These are phyloP conservation scores for Malurus splendens DNA, from an alignment of 2,797 vertebrate species.

Conservation along the genomic window DNA sequence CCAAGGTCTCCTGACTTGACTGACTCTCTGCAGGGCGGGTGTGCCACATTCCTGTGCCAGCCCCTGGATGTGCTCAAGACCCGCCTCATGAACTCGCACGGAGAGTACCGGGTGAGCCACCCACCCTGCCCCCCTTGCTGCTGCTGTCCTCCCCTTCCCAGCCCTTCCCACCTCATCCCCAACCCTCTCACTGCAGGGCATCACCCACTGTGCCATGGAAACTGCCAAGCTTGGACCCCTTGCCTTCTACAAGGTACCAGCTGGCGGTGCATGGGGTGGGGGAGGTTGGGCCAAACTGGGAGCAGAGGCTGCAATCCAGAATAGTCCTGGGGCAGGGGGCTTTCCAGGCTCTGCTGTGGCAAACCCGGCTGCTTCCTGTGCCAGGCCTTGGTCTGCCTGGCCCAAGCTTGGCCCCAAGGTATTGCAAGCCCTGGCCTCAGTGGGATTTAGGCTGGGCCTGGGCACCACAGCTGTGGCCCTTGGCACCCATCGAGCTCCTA, in stretches of 20 bases:
- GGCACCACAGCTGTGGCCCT: not conserved
- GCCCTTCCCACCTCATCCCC: not conserved
- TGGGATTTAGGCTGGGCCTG: not conserved
- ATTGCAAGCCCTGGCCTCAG: not conserved
- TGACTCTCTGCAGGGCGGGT: constrained; percentile 79
- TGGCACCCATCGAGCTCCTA: not conserved
- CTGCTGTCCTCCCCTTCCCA: not conserved
- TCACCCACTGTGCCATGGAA: constrained; percentile 84
- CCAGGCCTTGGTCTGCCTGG: rapidly evolving
- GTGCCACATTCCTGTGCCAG: constrained; percentile 93
- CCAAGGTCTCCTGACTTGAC: not conserved
- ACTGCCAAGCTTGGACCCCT: constrained; percentile 86
- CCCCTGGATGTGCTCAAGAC: constrained; percentile 95
- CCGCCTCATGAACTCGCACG: constrained; percentile 92
- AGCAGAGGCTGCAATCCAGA: not conserved
- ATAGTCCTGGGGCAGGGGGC: not conserved
- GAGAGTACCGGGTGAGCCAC: constrained; percentile 84
- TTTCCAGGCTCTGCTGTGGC: not conserved
- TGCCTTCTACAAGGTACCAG: constrained; percentile 90
- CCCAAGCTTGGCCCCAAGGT: rapidly evolving
- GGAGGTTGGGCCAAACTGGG: rapidly evolving
- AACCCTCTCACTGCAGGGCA: constrained; percentile 70
- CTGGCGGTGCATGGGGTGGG: rapidly evolving
- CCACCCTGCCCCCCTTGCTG: not conserved
- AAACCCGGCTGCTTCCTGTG: not conserved